Conservation (phyloP, 2,113 vertebrate genomes). For the Redunca redunca region DNA sequence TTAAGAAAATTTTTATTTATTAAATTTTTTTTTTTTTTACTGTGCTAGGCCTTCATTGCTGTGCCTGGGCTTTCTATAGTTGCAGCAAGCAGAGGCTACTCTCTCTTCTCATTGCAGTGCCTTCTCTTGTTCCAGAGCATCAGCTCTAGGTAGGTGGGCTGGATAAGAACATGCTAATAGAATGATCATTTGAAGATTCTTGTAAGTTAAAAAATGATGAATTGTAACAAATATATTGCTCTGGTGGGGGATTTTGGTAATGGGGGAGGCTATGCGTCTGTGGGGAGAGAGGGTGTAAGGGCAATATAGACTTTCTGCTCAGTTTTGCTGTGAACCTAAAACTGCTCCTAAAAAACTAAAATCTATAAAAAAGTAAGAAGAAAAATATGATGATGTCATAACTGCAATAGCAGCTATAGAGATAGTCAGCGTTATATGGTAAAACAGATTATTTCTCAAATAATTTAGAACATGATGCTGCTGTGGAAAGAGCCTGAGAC, state of each 20-base stretch:
- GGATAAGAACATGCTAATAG: not conserved
- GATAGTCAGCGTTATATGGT: not conserved
- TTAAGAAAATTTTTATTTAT: not conserved
- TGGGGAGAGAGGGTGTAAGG: not conserved
- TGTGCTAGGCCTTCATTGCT: not conserved
- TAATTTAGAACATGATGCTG: not conserved
- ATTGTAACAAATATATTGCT: not conserved
- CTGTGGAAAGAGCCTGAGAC: not conserved
- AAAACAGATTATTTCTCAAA: not conserved
- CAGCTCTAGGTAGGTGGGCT: not conserved
- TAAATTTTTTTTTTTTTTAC: not conserved
- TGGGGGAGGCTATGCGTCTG: not conserved
- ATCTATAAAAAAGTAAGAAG: not conserved
- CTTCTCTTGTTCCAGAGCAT: not conserved
- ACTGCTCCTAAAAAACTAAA: not conserved
- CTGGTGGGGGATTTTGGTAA: not conserved
- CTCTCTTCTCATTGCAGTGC: not conserved
- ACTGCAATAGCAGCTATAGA: not conserved
- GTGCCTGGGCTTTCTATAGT: rapidly evolving
- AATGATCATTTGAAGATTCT: not conserved
- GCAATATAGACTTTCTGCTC: not conserved
- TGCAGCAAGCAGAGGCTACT: not conserved
- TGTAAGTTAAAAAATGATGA: not conserved
- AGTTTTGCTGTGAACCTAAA: not conserved
- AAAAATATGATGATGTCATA: not conserved